Conservation (phyloP, 35 echinoderm and acorn worm species). For the Nesometra sesokonis region DNA sequence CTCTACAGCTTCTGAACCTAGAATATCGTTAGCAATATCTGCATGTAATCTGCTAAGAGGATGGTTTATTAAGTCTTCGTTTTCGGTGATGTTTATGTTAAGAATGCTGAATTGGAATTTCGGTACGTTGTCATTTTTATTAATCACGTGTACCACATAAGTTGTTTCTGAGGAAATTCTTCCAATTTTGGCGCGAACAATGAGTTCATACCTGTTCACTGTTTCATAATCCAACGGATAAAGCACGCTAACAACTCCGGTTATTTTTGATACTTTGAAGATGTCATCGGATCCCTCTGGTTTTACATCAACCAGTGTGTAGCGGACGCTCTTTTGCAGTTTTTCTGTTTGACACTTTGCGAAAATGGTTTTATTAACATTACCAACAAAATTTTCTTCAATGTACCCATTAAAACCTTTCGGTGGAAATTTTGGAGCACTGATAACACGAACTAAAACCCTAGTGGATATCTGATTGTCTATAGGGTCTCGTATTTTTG, state of each 20-base stretch:
- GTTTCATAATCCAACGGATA: neutral
- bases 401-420: neutral
- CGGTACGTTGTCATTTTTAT: neutral
- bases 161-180: neutral
- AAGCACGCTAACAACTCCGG: neutral
- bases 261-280: neutral
- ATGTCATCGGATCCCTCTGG: neutral
- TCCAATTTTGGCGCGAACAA: neutral
- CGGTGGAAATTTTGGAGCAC: neutral
- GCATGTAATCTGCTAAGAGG: neutral
- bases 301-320: neutral
- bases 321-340: neutral
- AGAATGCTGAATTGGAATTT: neutral
- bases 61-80: neutral
- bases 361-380: neutral
- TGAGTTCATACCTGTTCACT: neutral
- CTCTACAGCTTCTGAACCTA: neutral
- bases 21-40: neutral
- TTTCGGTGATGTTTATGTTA: neutral
- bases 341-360: neutral
- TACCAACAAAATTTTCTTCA: neutral
- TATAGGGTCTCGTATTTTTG: neutral
- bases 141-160: neutral
- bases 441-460: neutral
- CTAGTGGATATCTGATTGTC: neutral